Conservation (phyloP, 2,113 vertebrate genomes). For the Istiophorus platypterus region DNA sequence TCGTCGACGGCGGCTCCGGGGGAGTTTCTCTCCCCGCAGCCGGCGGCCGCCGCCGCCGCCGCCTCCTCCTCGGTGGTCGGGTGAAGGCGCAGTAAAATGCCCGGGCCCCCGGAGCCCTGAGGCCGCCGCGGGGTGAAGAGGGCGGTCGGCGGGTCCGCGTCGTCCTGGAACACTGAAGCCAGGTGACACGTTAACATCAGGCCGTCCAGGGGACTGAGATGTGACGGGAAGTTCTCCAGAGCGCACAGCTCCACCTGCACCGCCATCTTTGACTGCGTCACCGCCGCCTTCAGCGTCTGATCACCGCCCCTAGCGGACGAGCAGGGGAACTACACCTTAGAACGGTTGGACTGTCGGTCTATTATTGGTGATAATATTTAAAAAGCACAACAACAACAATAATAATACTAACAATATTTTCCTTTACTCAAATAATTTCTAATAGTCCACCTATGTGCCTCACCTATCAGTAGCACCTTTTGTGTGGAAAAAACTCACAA, state of each 20-base stretch:
- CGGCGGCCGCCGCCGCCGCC: slow-evolving; percentile 69
- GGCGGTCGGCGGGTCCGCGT: slow-evolving; percentile 66
- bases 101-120: slow-evolving; percentile 5
- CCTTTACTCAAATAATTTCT: no score
- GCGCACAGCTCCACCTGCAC: slow-evolving; percentile 59
- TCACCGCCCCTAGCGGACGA: slow-evolving; percentile 24
- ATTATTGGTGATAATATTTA: no score
- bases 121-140: slow-evolving; percentile 75
- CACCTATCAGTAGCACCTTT: no score
- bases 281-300: neutral
- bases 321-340: neutral
- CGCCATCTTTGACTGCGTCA: slow-evolving; percentile 71
- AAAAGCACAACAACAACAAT: no score
- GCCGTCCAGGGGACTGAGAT: slow-evolving; percentile 75
- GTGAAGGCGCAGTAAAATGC: slow-evolving; percentile 79
- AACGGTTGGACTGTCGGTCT: no score
- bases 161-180: slow-evolving; percentile 55
- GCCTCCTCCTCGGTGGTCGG: slow-evolving; percentile 72
- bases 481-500: no score
- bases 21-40: neutral
- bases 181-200: slow-evolving; percentile 62
- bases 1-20: rapidly evolving
- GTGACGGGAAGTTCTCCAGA: slow-evolving; percentile 70
- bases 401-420: no score
- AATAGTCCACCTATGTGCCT: no score